Evolutionary conservation across 2,797 vertebrate species (phyloP).

Genomic region (Petrocephalus sullivani): DNA sequence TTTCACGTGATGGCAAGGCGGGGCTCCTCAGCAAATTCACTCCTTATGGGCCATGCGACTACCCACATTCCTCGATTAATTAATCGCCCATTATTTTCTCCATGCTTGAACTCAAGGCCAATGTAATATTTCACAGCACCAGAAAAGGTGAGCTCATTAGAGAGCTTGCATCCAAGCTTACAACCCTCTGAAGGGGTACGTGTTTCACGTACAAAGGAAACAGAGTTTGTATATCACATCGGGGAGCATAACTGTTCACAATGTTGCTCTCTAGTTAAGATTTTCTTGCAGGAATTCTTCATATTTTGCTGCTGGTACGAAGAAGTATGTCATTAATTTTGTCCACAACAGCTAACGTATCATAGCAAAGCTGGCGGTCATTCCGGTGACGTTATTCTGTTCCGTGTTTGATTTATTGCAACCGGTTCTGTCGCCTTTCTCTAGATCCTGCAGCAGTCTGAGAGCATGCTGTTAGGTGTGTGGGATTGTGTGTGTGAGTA

Average conservation of each 20-base stretch:
- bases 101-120: conserved; percentile 62
- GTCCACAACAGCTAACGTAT: background rate
- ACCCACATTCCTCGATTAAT: conserved; percentile 61
- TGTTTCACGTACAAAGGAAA: background rate
- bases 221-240: background rate
- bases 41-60: conserved; percentile 49
- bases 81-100: conserved; percentile 59
- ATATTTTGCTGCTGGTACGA: background rate
- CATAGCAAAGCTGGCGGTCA: background rate
- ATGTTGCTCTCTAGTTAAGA: background rate
- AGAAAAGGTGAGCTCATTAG: conserved; percentile 66
- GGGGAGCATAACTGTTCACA: background rate
- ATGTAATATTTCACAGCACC: conserved; percentile 60
- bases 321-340: background rate
- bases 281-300: background rate
- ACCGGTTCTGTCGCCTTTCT: background rate
- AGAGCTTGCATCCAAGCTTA: conserved; percentile 20
- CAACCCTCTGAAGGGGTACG: background rate
- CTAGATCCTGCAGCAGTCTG: background rate
- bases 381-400: background rate
- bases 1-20: conserved; percentile 45
- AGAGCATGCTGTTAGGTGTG: background rate
- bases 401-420: background rate
- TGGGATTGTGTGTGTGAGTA: background rate
- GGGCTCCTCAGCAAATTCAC: conserved; percentile 61